These are phyloP conservation scores for Pantherophis alleghaniensis DNA, from an alignment of 2,797 vertebrate species.

Conservation along the genomic window DNA sequence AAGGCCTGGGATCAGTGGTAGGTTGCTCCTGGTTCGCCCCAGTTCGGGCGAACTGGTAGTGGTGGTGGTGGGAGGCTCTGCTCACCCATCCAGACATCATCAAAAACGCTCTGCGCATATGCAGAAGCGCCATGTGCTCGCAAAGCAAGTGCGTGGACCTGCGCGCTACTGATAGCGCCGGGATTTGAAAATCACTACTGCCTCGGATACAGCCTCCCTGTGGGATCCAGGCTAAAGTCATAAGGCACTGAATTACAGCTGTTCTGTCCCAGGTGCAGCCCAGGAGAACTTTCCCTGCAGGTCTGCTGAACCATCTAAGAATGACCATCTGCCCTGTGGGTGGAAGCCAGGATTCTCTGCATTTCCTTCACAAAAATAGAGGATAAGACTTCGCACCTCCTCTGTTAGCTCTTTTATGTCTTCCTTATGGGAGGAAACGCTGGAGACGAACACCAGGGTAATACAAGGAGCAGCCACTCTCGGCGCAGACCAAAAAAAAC, in stretches of 20 bases:
- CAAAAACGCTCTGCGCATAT: too few relatives aligned
- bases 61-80: too few relatives aligned
- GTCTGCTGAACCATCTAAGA: too few relatives aligned
- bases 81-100: too few relatives aligned
- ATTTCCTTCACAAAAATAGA: background rate
- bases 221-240: background rate
- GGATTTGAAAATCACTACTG: too few relatives aligned
- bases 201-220: background rate
- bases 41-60: too few relatives aligned
- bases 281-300: too few relatives aligned
- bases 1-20: background rate
- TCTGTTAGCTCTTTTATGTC: background rate
- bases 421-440: background rate
- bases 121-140: too few relatives aligned
- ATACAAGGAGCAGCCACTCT: conserved; percentile 7
- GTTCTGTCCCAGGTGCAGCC: background rate
- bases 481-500: background rate
- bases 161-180: too few relatives aligned
- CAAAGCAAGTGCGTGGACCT: too few relatives aligned
- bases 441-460: background rate
- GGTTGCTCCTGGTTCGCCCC: too few relatives aligned
- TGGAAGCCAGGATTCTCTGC: background rate
- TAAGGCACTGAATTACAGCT: background rate
- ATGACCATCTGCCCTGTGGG: background rate
- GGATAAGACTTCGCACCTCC: background rate